Percentiles rank a stretch among this genome's conserved stretches.
Evolutionary conservation across 2,797 vertebrate species (phyloP).

Genomic region (Anguilla anguilla): DNA sequence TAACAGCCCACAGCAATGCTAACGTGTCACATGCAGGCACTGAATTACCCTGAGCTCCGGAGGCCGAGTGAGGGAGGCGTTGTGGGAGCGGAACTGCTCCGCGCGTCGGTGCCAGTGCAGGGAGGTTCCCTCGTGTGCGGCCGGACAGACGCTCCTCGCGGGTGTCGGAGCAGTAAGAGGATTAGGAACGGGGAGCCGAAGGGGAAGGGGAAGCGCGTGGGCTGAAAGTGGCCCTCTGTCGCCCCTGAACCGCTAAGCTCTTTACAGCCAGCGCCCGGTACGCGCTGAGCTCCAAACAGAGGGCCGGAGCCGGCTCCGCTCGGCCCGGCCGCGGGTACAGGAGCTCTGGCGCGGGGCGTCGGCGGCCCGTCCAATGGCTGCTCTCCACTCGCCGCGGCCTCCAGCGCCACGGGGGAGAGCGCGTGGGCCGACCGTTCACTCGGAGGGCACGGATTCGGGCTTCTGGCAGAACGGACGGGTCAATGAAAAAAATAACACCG

Average conservation of each 20-base stretch:
- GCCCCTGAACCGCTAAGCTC: conserved; percentile 1
- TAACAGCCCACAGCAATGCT: background rate
- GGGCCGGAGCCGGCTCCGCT: background rate
- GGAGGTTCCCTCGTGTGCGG: background rate
- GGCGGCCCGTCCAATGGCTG: background rate
- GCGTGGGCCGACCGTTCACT: background rate
- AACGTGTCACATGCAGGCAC: background rate
- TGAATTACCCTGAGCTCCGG: background rate
- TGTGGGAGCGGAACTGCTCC: background rate
- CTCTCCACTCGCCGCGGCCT: background rate
- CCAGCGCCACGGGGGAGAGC: background rate
- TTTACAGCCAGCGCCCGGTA: background rate
- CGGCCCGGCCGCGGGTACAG: background rate
- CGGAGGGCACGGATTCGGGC: background rate
- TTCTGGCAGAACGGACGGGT: background rate
- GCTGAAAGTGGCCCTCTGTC: background rate
- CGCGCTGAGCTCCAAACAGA: background rate
- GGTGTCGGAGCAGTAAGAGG: conserved; percentile 28
- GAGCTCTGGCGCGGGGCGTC: background rate
- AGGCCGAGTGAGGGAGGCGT: background rate
- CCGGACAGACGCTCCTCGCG: conserved; percentile 31
- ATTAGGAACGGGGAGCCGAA: conserved; percentile 18
- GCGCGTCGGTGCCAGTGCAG: background rate
- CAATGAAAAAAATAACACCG: background rate
- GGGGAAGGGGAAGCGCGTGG: conserved; percentile 12